Percentiles rank a stretch among this genome's conserved stretches.
These are phyloP conservation scores for Garra rufa DNA, from an alignment of 2,113 vertebrate species.

Conservation along the genomic window DNA sequence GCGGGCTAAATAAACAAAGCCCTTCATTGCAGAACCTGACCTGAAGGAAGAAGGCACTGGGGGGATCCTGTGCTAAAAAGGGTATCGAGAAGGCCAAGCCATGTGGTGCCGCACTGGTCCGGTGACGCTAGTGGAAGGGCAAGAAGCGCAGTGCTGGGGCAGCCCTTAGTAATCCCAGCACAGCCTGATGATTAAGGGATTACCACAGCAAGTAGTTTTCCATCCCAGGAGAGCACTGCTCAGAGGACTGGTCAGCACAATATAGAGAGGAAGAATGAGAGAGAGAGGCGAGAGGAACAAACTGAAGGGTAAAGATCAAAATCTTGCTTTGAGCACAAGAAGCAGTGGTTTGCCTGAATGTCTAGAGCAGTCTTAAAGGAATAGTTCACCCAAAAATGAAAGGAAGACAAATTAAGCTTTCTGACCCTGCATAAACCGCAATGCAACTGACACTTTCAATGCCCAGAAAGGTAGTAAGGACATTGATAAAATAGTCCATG, in stretches of 20 bases:
- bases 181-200: constrained; percentile 76
- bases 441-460: too few species aligned
- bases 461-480: not conserved
- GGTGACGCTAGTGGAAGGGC: not conserved
- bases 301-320: not conserved
- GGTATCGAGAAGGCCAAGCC: not conserved
- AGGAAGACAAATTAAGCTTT: too few species aligned
- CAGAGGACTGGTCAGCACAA: constrained; percentile 35
- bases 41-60: not conserved
- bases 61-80: not conserved
- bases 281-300: not conserved
- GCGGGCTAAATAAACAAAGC: not conserved
- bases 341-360: not conserved
- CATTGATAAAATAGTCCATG: not conserved
- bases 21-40: not conserved
- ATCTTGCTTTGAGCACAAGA: not conserved
- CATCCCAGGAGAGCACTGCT: constrained; percentile 63
- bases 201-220: constrained; percentile 71
- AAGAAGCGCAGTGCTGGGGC: constrained; percentile 53
- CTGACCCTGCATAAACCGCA: too few species aligned
- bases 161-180: constrained; percentile 71
- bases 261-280: constrained; percentile 5
- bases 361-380: not conserved
- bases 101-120: not conserved
- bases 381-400: not conserved